Evolutionary conservation across 2,113 vertebrate genomes (phyloP).

Genomic region (Motacilla alba): DNA sequence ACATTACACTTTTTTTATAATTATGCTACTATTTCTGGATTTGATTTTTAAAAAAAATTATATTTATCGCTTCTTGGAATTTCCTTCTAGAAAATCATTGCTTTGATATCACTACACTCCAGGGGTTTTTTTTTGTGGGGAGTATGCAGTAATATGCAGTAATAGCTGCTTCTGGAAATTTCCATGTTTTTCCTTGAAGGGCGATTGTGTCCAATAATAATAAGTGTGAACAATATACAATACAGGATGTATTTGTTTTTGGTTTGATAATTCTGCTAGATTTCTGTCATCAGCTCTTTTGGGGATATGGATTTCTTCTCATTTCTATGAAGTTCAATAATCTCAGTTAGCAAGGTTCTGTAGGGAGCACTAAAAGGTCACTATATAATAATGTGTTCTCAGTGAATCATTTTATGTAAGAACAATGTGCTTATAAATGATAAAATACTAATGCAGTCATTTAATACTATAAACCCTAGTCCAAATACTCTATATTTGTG

Average conservation of each 20-base stretch:
- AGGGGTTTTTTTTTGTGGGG: background rate
- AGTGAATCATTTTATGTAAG: background rate
- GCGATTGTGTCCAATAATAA: background rate
- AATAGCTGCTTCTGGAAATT: background rate
- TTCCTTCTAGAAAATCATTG: background rate
- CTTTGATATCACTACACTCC: background rate
- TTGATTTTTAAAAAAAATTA: background rate
- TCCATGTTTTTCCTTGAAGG: background rate
- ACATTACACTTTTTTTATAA: background rate
- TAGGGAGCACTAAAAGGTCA: background rate
- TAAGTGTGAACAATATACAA: background rate
- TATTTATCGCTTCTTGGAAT: background rate
- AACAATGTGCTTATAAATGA: background rate
- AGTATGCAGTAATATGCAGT: background rate
- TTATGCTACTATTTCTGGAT: background rate
- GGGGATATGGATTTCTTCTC: background rate
- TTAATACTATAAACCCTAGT: background rate
- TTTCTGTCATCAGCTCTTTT: background rate
- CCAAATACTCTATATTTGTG: background rate
- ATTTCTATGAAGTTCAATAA: background rate
- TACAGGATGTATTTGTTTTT: background rate
- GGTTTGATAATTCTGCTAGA: background rate
- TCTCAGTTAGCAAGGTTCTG: background rate
- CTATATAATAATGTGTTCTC: background rate
- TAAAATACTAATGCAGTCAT: background rate